Conservation (phyloP, 2,797 vertebrate genomes). For the Acipenser oxyrinchus region DNA sequence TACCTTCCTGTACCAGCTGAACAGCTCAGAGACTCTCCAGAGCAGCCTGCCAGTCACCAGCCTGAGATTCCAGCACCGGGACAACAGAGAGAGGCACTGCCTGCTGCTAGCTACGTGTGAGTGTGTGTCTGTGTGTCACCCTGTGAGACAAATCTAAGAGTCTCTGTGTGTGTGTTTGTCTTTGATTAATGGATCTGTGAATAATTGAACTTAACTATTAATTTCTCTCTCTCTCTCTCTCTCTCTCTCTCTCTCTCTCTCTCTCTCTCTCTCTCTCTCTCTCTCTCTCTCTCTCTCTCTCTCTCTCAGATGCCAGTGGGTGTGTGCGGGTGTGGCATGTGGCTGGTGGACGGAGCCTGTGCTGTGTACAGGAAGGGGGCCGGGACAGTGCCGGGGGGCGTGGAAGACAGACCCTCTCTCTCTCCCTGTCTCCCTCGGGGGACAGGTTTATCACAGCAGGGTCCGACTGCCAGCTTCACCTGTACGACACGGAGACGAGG, state of each 20-base stretch:
- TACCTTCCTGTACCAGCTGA: constrained; percentile 25
- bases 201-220: too few species aligned
- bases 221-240: neutral
- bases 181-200: too few species aligned
- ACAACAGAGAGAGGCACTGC: constrained; percentile 21
- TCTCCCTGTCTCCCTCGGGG: constrained; percentile 32
- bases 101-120: constrained; percentile 44
- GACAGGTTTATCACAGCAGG: constrained; percentile 35
- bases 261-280: neutral
- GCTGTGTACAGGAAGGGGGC: constrained; percentile 27
- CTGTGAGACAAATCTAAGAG: neutral
- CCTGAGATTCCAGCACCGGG: constrained; percentile 27
- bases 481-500: constrained; percentile 42
- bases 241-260: constrained; percentile 8
- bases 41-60: constrained; percentile 32
- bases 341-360: constrained; percentile 35
- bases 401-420: constrained; percentile 34
- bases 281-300: constrained; percentile 5
- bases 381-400: neutral
- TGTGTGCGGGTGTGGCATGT: constrained; percentile 42
- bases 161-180: too few species aligned
- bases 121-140: constrained; percentile 10
- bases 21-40: constrained; percentile 20
- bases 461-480: constrained; percentile 35
- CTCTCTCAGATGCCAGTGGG: constrained; percentile 38